Conservation (phyloP, 2,888 invertebrate genomes). For the Norana najaformis region DNA sequence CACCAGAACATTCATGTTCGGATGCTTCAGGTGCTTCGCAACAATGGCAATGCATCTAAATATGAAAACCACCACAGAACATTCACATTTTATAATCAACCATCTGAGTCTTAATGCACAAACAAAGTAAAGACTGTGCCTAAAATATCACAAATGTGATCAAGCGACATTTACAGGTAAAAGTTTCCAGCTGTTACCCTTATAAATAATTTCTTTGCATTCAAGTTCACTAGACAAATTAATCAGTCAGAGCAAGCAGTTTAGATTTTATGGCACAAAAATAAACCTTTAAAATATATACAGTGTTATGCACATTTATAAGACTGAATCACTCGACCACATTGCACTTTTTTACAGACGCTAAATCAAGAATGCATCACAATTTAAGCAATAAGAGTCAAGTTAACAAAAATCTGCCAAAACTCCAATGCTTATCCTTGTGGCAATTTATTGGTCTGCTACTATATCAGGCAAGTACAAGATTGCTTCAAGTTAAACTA, state of each 20-base stretch:
- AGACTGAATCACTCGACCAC: background rate
- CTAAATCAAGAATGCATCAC: too few relatives aligned
- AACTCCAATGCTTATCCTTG: too few relatives aligned
- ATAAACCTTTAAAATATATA: too few relatives aligned
- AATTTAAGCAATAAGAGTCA: background rate
- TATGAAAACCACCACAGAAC: background rate
- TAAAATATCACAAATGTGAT: too few relatives aligned
- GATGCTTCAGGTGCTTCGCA: constrained; percentile 71
- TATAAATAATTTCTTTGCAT: too few relatives aligned
- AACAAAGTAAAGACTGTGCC: too few relatives aligned
- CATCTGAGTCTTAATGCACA: too few relatives aligned
- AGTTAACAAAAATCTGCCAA: background rate
- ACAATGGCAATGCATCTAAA: constrained; percentile 71
- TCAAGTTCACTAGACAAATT: too few relatives aligned
- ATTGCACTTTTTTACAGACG: background rate
- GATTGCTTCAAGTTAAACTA: background rate
- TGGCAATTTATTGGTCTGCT: background rate
- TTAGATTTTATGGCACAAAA: too few relatives aligned
- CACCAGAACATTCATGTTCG: constrained; percentile 70
- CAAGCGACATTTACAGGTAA: too few relatives aligned
- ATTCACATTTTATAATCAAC: background rate
- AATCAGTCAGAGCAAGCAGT: too few relatives aligned
- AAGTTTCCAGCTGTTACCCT: too few relatives aligned
- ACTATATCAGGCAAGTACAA: background rate
- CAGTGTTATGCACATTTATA: background rate